Conservation (phyloP, 2,113 vertebrate genomes). For the Pollimyrus isidori region DNA sequence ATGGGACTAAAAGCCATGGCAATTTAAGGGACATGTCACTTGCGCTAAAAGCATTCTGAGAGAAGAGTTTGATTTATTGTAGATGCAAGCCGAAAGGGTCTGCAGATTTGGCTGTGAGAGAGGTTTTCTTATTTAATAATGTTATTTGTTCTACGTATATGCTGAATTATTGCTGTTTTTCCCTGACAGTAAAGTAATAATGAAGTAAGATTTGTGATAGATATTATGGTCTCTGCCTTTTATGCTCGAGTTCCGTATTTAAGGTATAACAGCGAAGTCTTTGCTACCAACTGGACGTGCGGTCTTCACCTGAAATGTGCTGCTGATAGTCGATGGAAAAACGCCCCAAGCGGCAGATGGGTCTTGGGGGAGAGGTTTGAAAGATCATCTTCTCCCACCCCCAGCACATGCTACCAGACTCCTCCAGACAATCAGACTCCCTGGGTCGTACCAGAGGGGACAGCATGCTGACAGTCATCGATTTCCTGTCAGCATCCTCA, state of each 20-base stretch:
- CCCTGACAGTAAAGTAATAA: background rate
- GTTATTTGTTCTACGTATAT: background rate
- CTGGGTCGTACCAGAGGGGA: slow-evolving; percentile 23
- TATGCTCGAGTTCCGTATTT: background rate
- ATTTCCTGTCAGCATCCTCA: slow-evolving; percentile 49
- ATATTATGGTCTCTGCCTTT: background rate
- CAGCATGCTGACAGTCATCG: slow-evolving; percentile 47
- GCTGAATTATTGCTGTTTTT: background rate
- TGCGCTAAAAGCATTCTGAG: background rate
- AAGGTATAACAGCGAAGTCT: background rate
- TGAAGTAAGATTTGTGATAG: background rate
- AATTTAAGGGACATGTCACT: background rate
- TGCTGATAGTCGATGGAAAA: background rate
- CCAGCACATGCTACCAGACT: background rate
- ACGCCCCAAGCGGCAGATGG: background rate
- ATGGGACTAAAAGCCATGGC: background rate
- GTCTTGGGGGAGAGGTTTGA: background rate
- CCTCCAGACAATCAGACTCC: slow-evolving; percentile 8
- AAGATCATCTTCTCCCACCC: slow-evolving; percentile 17
- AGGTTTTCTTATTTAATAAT: background rate
- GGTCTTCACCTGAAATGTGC: background rate
- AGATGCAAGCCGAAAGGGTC: background rate
- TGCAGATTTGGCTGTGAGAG: background rate
- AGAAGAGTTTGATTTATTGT: background rate
- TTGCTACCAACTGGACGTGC: background rate